These are phyloP conservation scores for Sympetrum striolatum DNA, from an alignment of 2,888 invertebrate species.

Conservation along the genomic window DNA sequence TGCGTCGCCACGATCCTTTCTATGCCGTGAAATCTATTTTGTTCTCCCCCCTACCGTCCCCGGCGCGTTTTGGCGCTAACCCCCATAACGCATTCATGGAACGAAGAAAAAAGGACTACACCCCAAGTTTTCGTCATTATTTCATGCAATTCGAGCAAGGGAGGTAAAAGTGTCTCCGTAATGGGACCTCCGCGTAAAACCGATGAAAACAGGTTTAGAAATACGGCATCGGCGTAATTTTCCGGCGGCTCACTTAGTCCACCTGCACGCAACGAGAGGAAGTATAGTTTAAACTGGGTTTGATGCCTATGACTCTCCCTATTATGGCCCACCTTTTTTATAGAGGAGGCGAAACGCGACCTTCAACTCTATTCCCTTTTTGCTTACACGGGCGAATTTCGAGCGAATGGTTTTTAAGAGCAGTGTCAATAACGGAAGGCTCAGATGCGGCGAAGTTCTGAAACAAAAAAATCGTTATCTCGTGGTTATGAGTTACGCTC, in stretches of 20 bases:
- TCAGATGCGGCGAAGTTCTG: no score
- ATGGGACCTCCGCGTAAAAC: not conserved
- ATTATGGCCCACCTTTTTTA: not conserved
- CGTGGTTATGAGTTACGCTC: no score
- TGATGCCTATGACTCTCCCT: not conserved
- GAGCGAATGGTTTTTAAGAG: no score
- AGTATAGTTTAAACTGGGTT: not conserved
- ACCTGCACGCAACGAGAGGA: not conserved
- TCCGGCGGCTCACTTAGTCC: not conserved
- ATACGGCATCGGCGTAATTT: not conserved
- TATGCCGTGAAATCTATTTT: not conserved
- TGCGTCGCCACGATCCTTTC: not conserved
- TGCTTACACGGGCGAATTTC: no score
- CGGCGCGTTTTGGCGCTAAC: not conserved
- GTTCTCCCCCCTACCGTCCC: not conserved
- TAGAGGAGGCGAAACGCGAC: no score
- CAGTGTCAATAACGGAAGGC: no score
- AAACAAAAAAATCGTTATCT: no score
- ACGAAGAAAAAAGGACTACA: not conserved
- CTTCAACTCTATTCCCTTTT: no score
- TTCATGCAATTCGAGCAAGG: not conserved
- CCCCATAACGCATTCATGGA: not conserved
- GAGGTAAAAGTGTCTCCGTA: not conserved
- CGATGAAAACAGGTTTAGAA: not conserved
- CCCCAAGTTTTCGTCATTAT: not conserved